Base-by-base conservation (phyloP, 2,113 vertebrate genomes). In the Amphiprion percula region DNA sequence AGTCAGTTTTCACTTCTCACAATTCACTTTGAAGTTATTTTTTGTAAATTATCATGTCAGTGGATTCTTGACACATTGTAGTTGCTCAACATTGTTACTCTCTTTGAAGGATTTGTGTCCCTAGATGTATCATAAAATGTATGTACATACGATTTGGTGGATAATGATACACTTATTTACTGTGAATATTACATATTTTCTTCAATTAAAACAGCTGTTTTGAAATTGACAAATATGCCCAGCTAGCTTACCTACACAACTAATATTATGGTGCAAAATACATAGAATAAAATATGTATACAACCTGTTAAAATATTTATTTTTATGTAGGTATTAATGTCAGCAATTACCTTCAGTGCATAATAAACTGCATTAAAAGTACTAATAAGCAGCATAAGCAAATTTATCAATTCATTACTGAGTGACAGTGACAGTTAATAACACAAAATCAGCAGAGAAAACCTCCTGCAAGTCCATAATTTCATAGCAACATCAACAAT, bases 1-100 rank as follows among this genome's bases (percentile, higher is more conserved):
- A 95, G 98, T 99, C 86, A 96, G 97, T 92, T 46, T 1, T 58
- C 62, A 24, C 11, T 64, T 24, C 62, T 66, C n/a, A 58, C 21
- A 37, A 58, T 55, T 6, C 26, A 33, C 21, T 46, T 2, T n/a
- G 16, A 3, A 5, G 6, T 41, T 37, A 3, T 2, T 68, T 10
- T 46, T 23, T 21, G 11, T 0, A 28, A 6, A 55, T 11, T 5
- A 61, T 33, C 0, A 3, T 2, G 12, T 41, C 28, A 28, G 4
- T 1, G 17, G 5, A 41, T 33, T 52, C n/a, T 19, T 56, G 23
- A 70, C 0, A 37, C 21, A 26, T 49, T 14, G 2, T 23, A 37
- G 37, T 19, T 0, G 5, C 0, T 16, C 1, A 4, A 9, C 2
- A 58, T 10, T 19, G 3, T 72, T 10, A 15, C 47, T 0, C 0